These are phyloP conservation scores for Pemphredon lugubris DNA, from an alignment of 2,888 invertebrate genomes.

Conservation along the genomic window DNA sequence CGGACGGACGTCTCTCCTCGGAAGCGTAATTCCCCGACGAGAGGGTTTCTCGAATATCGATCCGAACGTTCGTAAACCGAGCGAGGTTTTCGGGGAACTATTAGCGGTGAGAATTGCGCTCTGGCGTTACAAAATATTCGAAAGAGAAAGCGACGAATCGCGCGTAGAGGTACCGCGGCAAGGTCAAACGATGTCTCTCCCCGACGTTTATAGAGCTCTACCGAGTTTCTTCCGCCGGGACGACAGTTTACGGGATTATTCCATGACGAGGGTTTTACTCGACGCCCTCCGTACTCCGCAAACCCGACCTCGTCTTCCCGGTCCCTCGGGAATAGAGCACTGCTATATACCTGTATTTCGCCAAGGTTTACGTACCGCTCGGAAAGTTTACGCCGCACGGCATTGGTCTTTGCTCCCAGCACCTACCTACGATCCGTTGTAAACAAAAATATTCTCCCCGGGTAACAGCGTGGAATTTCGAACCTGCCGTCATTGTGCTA, in stretches of 20 bases:
- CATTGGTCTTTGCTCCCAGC: constrained; percentile 15
- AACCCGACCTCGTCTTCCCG: constrained; percentile 56
- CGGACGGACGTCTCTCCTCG: background rate
- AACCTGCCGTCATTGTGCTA: background rate
- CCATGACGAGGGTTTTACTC: constrained; percentile 50
- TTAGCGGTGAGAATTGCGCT: background rate
- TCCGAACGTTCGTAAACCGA: background rate
- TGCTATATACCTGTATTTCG: constrained; percentile 52
- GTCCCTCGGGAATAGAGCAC: constrained; percentile 27
- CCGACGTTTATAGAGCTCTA: constrained; percentile 15
- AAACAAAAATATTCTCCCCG: background rate
- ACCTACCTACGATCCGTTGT: background rate
- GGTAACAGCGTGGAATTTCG: background rate
- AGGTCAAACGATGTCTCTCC: constrained; percentile 5
- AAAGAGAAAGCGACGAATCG: constrained; percentile 54
- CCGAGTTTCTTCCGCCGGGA: constrained; percentile 22
- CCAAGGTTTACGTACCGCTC: constrained; percentile 31
- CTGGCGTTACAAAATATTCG: constrained; percentile 9
- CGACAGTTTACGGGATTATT: constrained; percentile 53
- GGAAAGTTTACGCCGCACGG: constrained; percentile 42
- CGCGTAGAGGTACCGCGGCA: constrained; percentile 1
- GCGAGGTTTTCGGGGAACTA: background rate
- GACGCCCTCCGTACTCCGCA: constrained; percentile 31
- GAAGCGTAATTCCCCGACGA: background rate
- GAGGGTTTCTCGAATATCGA: background rate